Base-by-base conservation (phyloP, 2,888 invertebrate species). In the Scelioninae gen. 2 region DNA sequence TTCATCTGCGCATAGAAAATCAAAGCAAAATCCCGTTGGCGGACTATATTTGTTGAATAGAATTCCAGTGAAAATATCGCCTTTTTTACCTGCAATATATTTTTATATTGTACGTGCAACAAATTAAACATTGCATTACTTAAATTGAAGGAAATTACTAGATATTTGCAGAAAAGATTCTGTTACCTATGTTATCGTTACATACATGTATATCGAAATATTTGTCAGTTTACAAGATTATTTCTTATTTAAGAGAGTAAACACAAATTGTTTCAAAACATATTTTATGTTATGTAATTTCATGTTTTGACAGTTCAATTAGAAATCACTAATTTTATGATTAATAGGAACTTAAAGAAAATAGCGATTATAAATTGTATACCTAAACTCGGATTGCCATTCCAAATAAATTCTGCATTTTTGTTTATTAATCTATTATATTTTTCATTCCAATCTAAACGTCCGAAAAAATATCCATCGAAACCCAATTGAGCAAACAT, bases 1-100 rank as follows among this genome's bases (percentile, higher is more conserved):
- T 46, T 93, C 92, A 82, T 96, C 95, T 0, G 86, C 84, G 82
- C 98, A 98, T 0, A 94, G 88, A 3, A 93, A 89, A 83, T 98
- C 98, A 85, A 96, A 98, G 81, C 98, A 98, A 85, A 97, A 98
- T 0, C 96, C 97, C 4, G 90, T 88, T 0, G 98, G 98, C 0
- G 96, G 93, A 0, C 90, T 90, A 83, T 97, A 97, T 0, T 90
- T 91, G 79, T 96, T 95, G 84, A 89, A 94, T 9, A 96, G 87
- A 0, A 92, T 92, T 0, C 96, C 93, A 0, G 96, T 96, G 80
- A 97, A 96, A 5, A 98, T 86, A 78, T 93, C 90, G 0, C 92
- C 90, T 0, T 88, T 79, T 22, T 90, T 88, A 0, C 91, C 92
- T 91, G 10, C 25, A 25, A 46, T n/a, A 7, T 31, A 22, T 22